A percentile compares a stretch with the other conserved stretches of the same genome.
phyloP scores from a whole-genome alignment of 1,140 invertebrate species.

The Globodera rostochiensis region DNA sequence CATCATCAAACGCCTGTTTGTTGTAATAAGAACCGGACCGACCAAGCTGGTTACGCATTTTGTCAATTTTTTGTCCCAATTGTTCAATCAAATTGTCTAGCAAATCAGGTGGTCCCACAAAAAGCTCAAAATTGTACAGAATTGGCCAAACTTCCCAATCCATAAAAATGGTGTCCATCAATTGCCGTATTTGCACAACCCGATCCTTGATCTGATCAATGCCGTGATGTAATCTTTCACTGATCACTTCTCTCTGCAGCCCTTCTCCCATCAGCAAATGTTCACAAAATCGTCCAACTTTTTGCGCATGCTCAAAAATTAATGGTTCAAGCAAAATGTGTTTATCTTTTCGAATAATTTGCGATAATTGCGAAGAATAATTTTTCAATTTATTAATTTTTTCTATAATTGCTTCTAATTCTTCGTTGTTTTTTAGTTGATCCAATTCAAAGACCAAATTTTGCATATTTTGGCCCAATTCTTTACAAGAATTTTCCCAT shows the following conservation, averaged over 20 bases:
- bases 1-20: neutral
- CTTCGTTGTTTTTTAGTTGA: neutral
- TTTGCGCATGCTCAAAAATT: neutral
- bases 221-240: neutral
- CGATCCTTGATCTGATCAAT: neutral
- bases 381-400: neutral
- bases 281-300: neutral
- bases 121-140: too few species aligned
- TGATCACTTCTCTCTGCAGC: neutral
- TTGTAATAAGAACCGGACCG: neutral
- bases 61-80: neutral
- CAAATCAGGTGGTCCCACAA: too few species aligned
- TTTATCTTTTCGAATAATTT: neutral
- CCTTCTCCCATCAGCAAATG: neutral
- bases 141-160: neutral
- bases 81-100: too few species aligned
- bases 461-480: neutral
- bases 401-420: neutral
- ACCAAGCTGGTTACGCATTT: neutral
- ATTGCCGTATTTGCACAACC: neutral
- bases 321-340: neutral
- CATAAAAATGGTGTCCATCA: neutral
- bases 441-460: neutral
- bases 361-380: neutral
- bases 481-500: neutral